Conservation (phyloP, 2,113 vertebrate genomes). For the Chionis minor region DNA sequence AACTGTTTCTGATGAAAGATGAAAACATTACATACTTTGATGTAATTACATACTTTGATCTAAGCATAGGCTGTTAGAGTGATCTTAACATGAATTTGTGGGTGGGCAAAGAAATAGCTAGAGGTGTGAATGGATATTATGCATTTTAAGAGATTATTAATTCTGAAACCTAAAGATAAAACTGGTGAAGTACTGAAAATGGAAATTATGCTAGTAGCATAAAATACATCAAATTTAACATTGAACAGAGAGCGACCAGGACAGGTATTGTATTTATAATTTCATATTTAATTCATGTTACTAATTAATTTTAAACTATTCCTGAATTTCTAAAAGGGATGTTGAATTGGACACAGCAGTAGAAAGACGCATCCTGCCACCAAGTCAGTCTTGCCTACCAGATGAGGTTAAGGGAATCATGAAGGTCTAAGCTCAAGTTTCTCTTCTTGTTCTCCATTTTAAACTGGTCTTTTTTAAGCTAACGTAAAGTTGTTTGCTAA, state of each 20-base stretch:
- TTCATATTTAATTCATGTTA: background rate
- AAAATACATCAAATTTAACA: background rate
- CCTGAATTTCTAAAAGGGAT: background rate
- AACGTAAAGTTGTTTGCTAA: background rate
- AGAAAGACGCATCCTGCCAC: background rate
- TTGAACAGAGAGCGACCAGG: background rate
- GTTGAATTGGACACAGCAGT: background rate
- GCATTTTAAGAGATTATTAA: background rate
- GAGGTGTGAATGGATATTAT: background rate
- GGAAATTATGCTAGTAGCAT: background rate
- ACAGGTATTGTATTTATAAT: background rate
- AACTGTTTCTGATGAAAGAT: background rate
- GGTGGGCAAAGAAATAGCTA: background rate
- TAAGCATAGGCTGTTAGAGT: background rate
- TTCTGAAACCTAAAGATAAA: conserved; percentile 13
- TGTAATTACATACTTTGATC: background rate
- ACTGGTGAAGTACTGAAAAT: background rate
- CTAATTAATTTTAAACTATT: background rate
- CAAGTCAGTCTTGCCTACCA: background rate
- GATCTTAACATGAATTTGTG: background rate
- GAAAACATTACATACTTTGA: background rate
- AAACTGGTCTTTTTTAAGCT: background rate
- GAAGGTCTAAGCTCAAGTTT: background rate
- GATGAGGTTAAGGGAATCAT: background rate
- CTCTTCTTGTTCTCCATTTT: background rate